These are phyloP conservation scores for Cephus cinctus DNA, from an alignment of 1,140 invertebrate species.

Conservation along the genomic window DNA sequence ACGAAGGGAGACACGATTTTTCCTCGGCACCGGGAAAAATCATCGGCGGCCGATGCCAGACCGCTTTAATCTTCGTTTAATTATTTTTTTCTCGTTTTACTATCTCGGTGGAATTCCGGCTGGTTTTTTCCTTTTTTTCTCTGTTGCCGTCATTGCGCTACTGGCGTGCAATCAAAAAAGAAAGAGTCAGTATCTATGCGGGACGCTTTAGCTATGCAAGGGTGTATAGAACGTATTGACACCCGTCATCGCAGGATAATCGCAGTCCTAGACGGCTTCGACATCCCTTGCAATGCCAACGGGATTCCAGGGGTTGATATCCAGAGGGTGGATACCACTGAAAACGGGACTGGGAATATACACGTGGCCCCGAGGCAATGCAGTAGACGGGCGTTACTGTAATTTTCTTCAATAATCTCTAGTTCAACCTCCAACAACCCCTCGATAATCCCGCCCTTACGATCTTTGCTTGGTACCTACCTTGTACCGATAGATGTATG, in stretches of 20 bases:
- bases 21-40: not conserved
- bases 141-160: too few relatives aligned
- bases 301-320: constrained; percentile 26
- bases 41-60: constrained; percentile 20
- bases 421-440: too few relatives aligned
- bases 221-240: constrained; percentile 27
- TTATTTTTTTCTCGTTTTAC: constrained; percentile 1
- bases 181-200: constrained; percentile 7
- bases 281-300: constrained; percentile 16
- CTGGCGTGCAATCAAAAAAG: too few relatives aligned
- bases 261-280: constrained; percentile 18
- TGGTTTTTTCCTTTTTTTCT: too few relatives aligned
- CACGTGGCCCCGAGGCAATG: not conserved
- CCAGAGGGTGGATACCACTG: constrained; percentile 12
- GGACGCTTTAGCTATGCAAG: constrained; percentile 10
- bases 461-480: too few relatives aligned
- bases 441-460: too few relatives aligned
- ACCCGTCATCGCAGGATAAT: constrained; percentile 41
- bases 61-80: constrained; percentile 28
- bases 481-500: too few relatives aligned
- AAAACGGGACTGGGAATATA: not conserved
- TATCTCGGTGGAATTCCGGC: too few relatives aligned
- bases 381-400: constrained; percentile 17
- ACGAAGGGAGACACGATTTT: not conserved
- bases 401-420: constrained; percentile 37